Percentiles rank a stretch among this genome's conserved stretches.
These are phyloP conservation scores for Callorhinus ursinus DNA, from an alignment of 2,113 vertebrate genomes.

Conservation along the genomic window DNA sequence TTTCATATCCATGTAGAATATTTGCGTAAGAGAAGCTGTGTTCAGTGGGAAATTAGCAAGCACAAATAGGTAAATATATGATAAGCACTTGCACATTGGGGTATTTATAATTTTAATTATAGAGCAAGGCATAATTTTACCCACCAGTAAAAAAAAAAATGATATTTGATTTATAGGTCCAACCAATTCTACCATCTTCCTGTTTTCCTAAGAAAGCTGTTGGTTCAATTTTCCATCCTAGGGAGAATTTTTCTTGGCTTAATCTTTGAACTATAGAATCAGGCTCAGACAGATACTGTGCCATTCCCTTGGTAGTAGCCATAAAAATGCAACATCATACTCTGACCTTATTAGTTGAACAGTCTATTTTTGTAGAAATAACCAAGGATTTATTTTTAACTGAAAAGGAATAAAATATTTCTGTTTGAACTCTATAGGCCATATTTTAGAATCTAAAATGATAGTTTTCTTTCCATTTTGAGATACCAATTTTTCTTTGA, in stretches of 20 bases:
- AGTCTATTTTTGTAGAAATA: neutral
- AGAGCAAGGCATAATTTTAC: neutral
- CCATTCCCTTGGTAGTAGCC: neutral
- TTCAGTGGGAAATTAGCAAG: neutral
- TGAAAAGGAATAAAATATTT: neutral
- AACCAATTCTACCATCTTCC: neutral
- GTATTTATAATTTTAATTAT: neutral
- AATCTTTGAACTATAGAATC: neutral
- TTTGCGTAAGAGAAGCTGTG: neutral
- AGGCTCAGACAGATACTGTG: neutral
- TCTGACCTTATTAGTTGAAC: neutral
- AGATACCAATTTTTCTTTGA: neutral
- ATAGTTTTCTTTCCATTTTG: neutral
- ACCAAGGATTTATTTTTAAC: neutral
- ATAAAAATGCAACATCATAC: neutral
- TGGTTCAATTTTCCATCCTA: neutral
- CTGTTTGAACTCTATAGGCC: neutral
- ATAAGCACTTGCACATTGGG: neutral
- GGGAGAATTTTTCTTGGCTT: neutral
- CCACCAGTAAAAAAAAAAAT: neutral
- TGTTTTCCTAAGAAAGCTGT: neutral
- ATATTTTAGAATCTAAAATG: neutral
- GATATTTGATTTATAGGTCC: neutral
- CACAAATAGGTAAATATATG: neutral
- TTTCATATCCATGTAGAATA: neutral